Evolutionary conservation across 2,797 vertebrate species (phyloP).

Genomic region (Mustela erminea): DNA sequence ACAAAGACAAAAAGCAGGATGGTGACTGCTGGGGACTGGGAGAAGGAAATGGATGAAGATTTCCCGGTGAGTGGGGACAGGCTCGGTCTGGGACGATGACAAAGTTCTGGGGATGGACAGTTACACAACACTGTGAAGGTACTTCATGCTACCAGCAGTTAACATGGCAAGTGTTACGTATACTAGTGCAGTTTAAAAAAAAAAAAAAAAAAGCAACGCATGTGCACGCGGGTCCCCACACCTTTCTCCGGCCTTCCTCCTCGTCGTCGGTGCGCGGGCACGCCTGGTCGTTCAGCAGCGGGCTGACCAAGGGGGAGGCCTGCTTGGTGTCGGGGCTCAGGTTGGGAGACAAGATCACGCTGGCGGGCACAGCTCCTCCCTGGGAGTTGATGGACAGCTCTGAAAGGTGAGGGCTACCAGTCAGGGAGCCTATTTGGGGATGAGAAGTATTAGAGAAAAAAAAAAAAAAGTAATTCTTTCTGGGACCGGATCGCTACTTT

Average conservation of each 20-base stretch:
- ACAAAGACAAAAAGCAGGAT: background rate
- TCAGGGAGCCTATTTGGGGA: constrained; percentile 90
- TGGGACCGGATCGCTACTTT: background rate
- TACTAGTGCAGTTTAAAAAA: background rate
- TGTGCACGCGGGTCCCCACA: constrained; percentile 61
- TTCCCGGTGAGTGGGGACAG: background rate
- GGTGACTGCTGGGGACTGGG: background rate
- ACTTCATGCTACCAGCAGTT: too few relatives aligned
- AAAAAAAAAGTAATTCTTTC: constrained; percentile 80
- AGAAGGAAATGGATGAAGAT: fast-evolving
- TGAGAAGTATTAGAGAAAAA: constrained; percentile 78
- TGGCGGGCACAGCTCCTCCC: constrained; percentile 91
- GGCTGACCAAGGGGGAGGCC: constrained; percentile 96
- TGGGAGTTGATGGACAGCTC: constrained; percentile 93
- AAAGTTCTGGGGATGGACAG: background rate
- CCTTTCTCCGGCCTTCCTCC: constrained; percentile 96
- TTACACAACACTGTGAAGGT: background rate
- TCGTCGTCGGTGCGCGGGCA: constrained; percentile 95
- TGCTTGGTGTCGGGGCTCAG: constrained; percentile 94
- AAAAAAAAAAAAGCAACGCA: background rate
- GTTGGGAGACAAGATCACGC: constrained; percentile 91
- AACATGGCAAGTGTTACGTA: background rate
- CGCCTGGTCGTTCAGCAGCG: constrained; percentile 93
- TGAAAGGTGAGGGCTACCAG: constrained; percentile 94
- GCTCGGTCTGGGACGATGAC: background rate